Evolutionary conservation across 37 sponge, comb jelly and placozoan genomes (phyloP).

Genomic region (Mnemiopsis leidyi): DNA sequence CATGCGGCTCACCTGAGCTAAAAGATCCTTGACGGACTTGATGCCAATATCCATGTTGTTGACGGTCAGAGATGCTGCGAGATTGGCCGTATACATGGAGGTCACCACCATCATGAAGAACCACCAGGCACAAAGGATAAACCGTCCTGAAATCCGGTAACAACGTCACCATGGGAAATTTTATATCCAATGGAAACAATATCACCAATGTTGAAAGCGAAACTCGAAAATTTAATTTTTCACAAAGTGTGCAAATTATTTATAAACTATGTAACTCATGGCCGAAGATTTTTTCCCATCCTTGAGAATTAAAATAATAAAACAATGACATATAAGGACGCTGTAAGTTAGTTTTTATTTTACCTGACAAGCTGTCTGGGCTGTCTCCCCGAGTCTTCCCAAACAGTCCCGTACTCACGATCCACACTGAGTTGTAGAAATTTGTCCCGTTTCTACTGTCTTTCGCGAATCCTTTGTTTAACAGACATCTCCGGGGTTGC

Average conservation of each 20-base stretch:
- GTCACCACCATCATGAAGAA: conserved; percentile 23
- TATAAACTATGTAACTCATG: too few species aligned
- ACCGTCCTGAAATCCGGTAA: not conserved
- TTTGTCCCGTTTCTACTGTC: not conserved
- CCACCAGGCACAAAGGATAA: conserved; percentile 12
- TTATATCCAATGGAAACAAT: too few species aligned
- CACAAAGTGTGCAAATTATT: too few species aligned
- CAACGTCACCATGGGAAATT: not conserved
- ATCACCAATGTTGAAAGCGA: not conserved
- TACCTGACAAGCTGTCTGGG: not conserved
- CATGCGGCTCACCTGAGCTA: conserved; percentile 7
- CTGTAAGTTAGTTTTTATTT: too few species aligned
- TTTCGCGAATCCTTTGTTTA: not conserved
- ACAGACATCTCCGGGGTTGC: not conserved
- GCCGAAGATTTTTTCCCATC: too few species aligned
- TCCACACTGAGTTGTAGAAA: conserved; percentile 16
- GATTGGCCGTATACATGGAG: conserved; percentile 30
- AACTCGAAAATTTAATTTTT: not conserved
- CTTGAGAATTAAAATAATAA: too few species aligned
- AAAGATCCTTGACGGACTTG: not conserved
- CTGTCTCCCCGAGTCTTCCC: conserved; percentile 28
- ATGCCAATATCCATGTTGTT: conserved; percentile 28
- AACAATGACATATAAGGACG: too few species aligned
- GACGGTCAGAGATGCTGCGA: conserved; percentile 24
- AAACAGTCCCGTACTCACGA: conserved; percentile 5